Conservation (phyloP, 2,113 vertebrate genomes). For the Oncorhynchus kisutch region DNA sequence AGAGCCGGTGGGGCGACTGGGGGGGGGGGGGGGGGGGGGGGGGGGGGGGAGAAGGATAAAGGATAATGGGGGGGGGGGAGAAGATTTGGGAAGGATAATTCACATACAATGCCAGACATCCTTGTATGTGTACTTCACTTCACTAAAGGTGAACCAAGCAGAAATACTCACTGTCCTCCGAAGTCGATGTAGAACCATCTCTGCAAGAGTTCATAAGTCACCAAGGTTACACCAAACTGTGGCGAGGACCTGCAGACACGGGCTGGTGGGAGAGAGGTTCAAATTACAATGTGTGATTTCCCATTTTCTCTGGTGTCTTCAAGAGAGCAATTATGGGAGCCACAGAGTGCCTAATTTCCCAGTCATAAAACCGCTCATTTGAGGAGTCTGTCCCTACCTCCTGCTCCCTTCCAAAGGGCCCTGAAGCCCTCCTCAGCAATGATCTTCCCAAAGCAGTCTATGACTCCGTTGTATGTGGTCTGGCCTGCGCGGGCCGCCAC, state of each 20-base stretch:
- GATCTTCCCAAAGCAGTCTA: slow-evolving; percentile 93
- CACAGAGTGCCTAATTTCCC: slow-evolving; percentile 39
- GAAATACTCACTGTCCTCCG: slow-evolving; percentile 86
- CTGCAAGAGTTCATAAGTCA: slow-evolving; percentile 94
- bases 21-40: slow-evolving; percentile 54
- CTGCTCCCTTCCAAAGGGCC: slow-evolving; percentile 92
- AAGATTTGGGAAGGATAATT: neutral
- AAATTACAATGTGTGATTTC: slow-evolving; percentile 32
- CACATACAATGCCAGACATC: neutral
- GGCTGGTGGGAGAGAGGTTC: slow-evolving; percentile 69
- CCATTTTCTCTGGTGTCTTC: slow-evolving; percentile 16
- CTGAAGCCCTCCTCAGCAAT: slow-evolving; percentile 86
- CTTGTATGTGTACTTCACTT: no score
- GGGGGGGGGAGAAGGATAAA: slow-evolving; percentile 39
- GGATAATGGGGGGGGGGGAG: slow-evolving; percentile 72
- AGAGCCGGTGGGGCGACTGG: slow-evolving; percentile 85
- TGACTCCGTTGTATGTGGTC: slow-evolving; percentile 89
- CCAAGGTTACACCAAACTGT: slow-evolving; percentile 92
- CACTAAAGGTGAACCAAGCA: neutral
- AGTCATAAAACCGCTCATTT: slow-evolving; percentile 47
- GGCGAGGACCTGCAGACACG: slow-evolving; percentile 93
- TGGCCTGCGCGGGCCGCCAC: slow-evolving; percentile 94
- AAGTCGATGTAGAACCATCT: slow-evolving; percentile 93
- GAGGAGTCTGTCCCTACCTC: slow-evolving; percentile 69
- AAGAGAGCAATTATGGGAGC: slow-evolving; percentile 40